Conservation (phyloP, 1,140 invertebrate genomes). For the Drosophila asahinai region DNA sequence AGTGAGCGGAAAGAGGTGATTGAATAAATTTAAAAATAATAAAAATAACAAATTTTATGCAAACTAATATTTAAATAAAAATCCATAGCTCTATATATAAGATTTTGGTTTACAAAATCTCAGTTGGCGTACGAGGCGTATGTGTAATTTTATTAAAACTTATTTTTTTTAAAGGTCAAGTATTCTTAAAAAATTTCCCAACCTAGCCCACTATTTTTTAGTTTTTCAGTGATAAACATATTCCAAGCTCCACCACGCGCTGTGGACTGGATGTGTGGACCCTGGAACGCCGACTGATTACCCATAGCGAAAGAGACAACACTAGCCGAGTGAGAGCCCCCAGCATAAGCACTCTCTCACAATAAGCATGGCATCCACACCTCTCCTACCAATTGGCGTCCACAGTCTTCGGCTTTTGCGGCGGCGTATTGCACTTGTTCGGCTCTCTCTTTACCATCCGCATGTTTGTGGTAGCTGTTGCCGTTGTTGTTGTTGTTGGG, state of each 20-base stretch:
- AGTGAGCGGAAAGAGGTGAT: constrained; percentile 23
- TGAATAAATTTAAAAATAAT: neutral
- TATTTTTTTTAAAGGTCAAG: neutral
- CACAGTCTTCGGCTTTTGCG: constrained; percentile 55
- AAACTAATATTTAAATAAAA: neutral
- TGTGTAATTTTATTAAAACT: neutral
- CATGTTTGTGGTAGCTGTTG: constrained; percentile 27
- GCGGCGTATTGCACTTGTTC: constrained; percentile 73
- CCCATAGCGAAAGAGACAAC: neutral
- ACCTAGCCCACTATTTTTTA: neutral
- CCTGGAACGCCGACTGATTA: constrained; percentile 46
- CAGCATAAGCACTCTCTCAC: constrained; percentile 6
- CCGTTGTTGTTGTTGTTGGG: constrained; percentile 8
- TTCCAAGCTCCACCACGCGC: constrained; percentile 68
- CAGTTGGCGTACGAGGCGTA: neutral
- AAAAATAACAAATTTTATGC: neutral
- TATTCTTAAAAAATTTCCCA: neutral
- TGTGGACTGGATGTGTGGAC: constrained; percentile 55
- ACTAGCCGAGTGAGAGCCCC: constrained; percentile 13
- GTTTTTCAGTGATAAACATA: constrained; percentile 31
- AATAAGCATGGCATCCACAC: neutral
- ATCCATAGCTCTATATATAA: too few relatives aligned
- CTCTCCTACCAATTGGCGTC: constrained; percentile 6
- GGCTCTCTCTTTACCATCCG: constrained; percentile 50
- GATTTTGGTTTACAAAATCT: neutral